A percentile compares a stretch with the other conserved stretches of the same genome.
These are phyloP conservation scores for Junonia oenone DNA, from an alignment of 2,888 invertebrate species.

Conservation along the genomic window DNA sequence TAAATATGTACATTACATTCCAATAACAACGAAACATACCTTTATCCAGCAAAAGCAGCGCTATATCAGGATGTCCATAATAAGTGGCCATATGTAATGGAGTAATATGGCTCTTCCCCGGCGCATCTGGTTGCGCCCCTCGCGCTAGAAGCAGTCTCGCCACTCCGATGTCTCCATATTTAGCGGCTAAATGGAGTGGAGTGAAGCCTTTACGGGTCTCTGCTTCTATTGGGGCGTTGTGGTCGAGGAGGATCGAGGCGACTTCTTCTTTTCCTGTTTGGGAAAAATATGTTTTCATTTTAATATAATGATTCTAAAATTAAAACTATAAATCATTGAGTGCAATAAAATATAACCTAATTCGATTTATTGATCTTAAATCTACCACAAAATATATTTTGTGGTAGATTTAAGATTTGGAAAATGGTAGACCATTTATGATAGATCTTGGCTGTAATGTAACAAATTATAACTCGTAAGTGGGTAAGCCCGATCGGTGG, in stretches of 20 bases:
- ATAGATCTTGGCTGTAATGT: too few species aligned
- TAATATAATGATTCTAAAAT: too few species aligned
- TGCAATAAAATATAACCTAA: too few species aligned
- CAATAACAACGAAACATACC: conserved; percentile 79
- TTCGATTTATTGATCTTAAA: too few species aligned
- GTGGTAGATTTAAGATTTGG: too few species aligned
- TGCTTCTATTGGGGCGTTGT: conserved; percentile 92
- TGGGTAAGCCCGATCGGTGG: too few species aligned
- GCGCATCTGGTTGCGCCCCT: conserved; percentile 91
- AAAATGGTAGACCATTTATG: too few species aligned
- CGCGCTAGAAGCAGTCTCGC: conserved; percentile 92
- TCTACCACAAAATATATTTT: too few species aligned
- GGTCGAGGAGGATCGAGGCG: conserved; percentile 92
- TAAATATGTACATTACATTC: background rate
- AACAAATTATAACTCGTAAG: too few species aligned
- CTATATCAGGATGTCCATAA: conserved; percentile 96
- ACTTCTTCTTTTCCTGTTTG: conserved; percentile 88
- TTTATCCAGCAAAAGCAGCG: conserved; percentile 92
- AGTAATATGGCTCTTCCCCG: conserved; percentile 96
- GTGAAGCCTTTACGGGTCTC: conserved; percentile 98
- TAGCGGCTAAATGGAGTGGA: conserved; percentile 96
- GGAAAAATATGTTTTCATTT: too few species aligned
- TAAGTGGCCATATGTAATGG: conserved; percentile 98
- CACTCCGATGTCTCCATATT: conserved; percentile 96
- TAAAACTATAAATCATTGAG: too few species aligned